Evolutionary conservation across 2,888 invertebrate species (phyloP).

Genomic region (Hypomecis punctinalis): DNA sequence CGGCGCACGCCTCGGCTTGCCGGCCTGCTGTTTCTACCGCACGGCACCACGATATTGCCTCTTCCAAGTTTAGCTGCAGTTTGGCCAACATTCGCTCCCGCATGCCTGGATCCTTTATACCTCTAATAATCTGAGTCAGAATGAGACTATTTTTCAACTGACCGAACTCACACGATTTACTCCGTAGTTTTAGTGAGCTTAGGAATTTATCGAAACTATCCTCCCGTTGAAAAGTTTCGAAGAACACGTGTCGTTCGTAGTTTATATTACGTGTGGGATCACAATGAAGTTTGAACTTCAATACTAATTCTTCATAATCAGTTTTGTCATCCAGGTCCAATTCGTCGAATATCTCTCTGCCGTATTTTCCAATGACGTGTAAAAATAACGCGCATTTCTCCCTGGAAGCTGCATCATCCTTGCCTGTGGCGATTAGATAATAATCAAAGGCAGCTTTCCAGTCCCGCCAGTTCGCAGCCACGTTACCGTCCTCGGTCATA

Average conservation of each 20-base stretch:
- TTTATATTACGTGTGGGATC: constrained; percentile 25
- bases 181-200: constrained; percentile 30
- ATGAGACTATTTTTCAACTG: constrained; percentile 34
- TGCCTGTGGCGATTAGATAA: constrained; percentile 26
- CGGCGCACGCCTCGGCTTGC: background rate
- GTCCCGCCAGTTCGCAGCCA: constrained; percentile 30
- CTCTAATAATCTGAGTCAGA: constrained; percentile 40
- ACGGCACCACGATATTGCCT: constrained; percentile 26
- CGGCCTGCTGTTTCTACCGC: constrained; percentile 5
- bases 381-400: constrained; percentile 36
- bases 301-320: too few species aligned
- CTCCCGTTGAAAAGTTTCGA: constrained; percentile 34
- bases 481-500: constrained; percentile 18
- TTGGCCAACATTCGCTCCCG: constrained; percentile 13
- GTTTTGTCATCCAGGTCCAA: too few species aligned
- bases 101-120: constrained; percentile 31
- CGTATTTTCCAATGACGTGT: constrained; percentile 38
- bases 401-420: too few species aligned
- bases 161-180: constrained; percentile 37
- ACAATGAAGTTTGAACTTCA: too few species aligned
- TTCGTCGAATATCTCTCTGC: background rate
- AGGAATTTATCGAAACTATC: constrained; percentile 33
- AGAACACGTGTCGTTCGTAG: constrained; percentile 35
- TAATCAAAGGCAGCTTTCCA: constrained; percentile 36
- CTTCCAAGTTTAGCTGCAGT: constrained; percentile 18